phyloP scores from a whole-genome alignment of 2,113 vertebrate species.

The Panthera tigris region DNA sequence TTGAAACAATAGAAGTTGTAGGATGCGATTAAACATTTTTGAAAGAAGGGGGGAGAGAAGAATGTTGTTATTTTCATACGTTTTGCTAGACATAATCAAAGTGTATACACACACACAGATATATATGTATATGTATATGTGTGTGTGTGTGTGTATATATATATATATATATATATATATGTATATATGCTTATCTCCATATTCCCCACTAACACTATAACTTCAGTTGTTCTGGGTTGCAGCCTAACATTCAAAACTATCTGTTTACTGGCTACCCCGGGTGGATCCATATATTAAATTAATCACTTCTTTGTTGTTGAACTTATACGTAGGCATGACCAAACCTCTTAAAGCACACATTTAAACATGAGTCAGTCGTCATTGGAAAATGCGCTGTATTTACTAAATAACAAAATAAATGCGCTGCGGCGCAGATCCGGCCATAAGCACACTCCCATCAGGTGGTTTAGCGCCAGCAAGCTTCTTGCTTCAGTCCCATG shows the following conservation, averaged over 20 bases:
- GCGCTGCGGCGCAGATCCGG: too few relatives aligned
- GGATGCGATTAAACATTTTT: neutral
- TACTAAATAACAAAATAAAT: neutral
- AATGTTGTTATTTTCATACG: neutral
- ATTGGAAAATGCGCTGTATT: neutral
- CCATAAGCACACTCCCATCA: neutral
- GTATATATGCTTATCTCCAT: neutral
- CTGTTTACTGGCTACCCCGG: neutral
- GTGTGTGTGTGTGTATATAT: too few relatives aligned
- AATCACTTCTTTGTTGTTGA: neutral
- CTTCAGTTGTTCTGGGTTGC: neutral
- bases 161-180: too few relatives aligned
- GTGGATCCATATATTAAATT: neutral
- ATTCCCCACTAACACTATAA: neutral
- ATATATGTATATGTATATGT: too few relatives aligned
- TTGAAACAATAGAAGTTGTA: neutral
- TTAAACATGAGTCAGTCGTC: neutral
- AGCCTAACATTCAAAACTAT: neutral
- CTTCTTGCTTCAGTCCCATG: rapidly evolving
- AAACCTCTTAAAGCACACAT: neutral
- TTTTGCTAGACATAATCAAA: neutral
- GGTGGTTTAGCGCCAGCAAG: neutral
- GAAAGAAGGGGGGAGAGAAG: neutral
- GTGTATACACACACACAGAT: neutral
- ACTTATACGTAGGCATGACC: neutral